phyloP scores from a whole-genome alignment of 1,140 invertebrate genomes.

The Bombus confusus region DNA sequence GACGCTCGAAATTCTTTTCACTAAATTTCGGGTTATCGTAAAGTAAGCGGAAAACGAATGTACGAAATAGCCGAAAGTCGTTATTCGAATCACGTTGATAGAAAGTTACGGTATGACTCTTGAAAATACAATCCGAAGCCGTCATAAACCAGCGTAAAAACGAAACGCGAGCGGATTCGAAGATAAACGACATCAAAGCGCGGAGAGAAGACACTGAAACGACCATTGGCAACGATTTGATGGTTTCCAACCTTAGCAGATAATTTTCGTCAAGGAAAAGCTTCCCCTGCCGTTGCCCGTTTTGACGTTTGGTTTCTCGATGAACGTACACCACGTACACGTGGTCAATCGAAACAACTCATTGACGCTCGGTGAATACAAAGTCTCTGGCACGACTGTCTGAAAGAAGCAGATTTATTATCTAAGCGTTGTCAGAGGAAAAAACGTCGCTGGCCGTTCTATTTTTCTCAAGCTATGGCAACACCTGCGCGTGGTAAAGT shows the following conservation, averaged over 20 bases:
- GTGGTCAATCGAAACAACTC: not conserved
- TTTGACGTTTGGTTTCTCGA: not conserved
- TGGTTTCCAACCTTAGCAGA: too few species aligned
- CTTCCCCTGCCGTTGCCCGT: not conserved
- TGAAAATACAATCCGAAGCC: not conserved
- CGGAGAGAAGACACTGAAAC: not conserved
- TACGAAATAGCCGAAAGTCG: not conserved
- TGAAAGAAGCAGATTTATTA: not conserved
- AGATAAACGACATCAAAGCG: not conserved
- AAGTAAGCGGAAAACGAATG: not conserved
- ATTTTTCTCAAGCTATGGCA: slow-evolving; percentile 49
- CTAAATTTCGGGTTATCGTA: not conserved
- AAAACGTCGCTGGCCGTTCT: slow-evolving; percentile 36
- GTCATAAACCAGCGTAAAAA: not conserved
- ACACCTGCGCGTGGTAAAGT: slow-evolving; percentile 64
- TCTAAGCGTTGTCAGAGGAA: too few species aligned
- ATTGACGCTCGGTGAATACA: not conserved
- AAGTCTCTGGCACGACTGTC: not conserved
- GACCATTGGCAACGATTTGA: not conserved
- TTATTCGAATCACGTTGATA: not conserved
- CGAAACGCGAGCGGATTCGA: not conserved
- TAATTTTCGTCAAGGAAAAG: not conserved
- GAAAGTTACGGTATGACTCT: too few species aligned
- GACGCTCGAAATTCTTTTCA: not conserved
- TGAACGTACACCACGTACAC: not conserved